A percentile compares a stretch with the other conserved stretches of the same genome.
Evolutionary conservation across 2,888 invertebrate species (phyloP).

Genomic region (Smittia sp.): DNA sequence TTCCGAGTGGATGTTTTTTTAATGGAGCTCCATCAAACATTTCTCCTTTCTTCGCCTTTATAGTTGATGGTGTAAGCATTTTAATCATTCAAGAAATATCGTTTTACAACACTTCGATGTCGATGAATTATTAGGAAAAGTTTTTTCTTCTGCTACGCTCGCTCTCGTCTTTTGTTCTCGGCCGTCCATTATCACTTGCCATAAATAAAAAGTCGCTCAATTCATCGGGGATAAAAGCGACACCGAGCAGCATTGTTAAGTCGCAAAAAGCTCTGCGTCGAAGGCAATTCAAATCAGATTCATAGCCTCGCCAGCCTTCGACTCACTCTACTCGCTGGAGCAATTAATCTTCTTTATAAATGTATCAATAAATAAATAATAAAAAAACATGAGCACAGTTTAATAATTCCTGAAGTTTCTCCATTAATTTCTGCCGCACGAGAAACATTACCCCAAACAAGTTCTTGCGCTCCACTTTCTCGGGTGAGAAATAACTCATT

Average conservation of each 20-base stretch:
- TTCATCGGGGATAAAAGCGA: neutral
- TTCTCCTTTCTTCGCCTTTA: neutral
- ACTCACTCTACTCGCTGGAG: neutral
- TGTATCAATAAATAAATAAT: conserved; percentile 38
- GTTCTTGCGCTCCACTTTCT: neutral
- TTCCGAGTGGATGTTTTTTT: neutral
- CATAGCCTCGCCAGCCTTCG: conserved; percentile 17
- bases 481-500: conserved; percentile 21
- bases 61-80: neutral
- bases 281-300: conserved; percentile 26
- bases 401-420: conserved; percentile 36
- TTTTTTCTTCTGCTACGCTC: neutral
- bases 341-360: conserved; percentile 38
- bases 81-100: neutral
- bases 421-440: conserved; percentile 38
- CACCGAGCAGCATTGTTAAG: neutral
- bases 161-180: neutral
- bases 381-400: conserved; percentile 30
- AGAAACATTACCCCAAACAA: conserved; percentile 5
- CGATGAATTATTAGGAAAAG: conserved; percentile 13
- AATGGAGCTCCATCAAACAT: conserved; percentile 1
- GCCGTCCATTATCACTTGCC: conserved; percentile 13
- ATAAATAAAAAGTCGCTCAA: conserved; percentile 14
- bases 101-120: neutral
- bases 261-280: conserved; percentile 2